Evolutionary conservation across 2,888 invertebrate species (phyloP).

Genomic region (Heliconius cydno): DNA sequence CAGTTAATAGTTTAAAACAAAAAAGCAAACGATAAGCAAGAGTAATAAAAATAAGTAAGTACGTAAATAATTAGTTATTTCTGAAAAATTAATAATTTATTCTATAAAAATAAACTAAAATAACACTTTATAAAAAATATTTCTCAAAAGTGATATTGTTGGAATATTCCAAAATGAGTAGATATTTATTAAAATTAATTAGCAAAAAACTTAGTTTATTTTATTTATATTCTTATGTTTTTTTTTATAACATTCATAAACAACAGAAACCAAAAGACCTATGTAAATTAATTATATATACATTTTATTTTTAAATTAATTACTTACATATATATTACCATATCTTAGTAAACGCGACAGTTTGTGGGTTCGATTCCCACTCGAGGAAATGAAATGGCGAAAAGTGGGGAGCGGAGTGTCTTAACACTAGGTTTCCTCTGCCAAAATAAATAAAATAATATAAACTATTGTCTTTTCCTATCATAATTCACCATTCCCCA

Average conservation of each 20-base stretch:
- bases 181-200: not conserved
- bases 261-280: too few relatives aligned
- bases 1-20: not conserved
- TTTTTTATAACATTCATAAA: too few relatives aligned
- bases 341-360: too few relatives aligned
- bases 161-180: not conserved
- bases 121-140: not conserved
- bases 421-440: too few relatives aligned
- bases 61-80: not conserved
- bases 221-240: not conserved
- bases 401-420: too few relatives aligned
- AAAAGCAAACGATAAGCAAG: not conserved
- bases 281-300: too few relatives aligned
- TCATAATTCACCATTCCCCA: constrained; percentile 3
- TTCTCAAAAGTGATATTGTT: not conserved
- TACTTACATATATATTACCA: too few relatives aligned
- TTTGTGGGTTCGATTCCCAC: too few relatives aligned
- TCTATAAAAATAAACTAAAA: not conserved
- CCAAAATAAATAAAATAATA: too few relatives aligned
- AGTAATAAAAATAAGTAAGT: not conserved
- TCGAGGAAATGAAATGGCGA: too few relatives aligned
- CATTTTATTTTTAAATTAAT: not conserved
- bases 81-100: not conserved
- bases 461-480: not conserved
- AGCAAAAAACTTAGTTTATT: not conserved